These are phyloP conservation scores for Himalopsyche japonica DNA, from an alignment of 2,888 invertebrate species.

Conservation along the genomic window DNA sequence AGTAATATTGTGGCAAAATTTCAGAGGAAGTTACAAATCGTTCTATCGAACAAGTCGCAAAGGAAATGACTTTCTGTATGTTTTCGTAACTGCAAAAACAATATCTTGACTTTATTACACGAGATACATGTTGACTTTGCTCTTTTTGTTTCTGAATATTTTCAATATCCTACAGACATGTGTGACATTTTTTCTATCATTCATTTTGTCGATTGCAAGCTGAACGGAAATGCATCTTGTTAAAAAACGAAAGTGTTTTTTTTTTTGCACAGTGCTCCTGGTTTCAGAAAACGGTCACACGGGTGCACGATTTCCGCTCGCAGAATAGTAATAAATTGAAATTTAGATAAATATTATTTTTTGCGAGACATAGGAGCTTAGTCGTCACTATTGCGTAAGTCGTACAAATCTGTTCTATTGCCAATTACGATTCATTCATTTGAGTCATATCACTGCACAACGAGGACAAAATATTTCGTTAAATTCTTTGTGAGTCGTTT, in stretches of 20 bases:
- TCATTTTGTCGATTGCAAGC: neutral
- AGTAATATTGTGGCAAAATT: neutral
- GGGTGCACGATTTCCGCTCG: too few relatives aligned
- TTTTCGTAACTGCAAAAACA: neutral
- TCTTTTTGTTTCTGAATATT: neutral
- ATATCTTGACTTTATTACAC: neutral
- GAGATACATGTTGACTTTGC: neutral
- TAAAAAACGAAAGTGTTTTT: neutral
- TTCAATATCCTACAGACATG: neutral
- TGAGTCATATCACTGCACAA: too few relatives aligned
- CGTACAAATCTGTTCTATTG: too few relatives aligned
- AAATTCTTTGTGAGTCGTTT: too few relatives aligned
- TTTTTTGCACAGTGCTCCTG: too few relatives aligned
- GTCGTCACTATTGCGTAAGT: too few relatives aligned
- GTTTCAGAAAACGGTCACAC: too few relatives aligned
- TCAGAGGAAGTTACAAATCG: neutral
- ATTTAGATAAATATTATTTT: too few relatives aligned
- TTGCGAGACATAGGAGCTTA: too few relatives aligned
- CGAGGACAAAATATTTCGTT: too few relatives aligned
- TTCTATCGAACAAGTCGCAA: neutral
- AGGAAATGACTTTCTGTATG: neutral
- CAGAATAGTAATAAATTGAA: too few relatives aligned
- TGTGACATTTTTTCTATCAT: neutral
- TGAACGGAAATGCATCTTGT: neutral
- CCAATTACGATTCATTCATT: too few relatives aligned